Evolutionary conservation across 2,888 invertebrate species (phyloP).

Genomic region (Orchesellides sinensis): DNA sequence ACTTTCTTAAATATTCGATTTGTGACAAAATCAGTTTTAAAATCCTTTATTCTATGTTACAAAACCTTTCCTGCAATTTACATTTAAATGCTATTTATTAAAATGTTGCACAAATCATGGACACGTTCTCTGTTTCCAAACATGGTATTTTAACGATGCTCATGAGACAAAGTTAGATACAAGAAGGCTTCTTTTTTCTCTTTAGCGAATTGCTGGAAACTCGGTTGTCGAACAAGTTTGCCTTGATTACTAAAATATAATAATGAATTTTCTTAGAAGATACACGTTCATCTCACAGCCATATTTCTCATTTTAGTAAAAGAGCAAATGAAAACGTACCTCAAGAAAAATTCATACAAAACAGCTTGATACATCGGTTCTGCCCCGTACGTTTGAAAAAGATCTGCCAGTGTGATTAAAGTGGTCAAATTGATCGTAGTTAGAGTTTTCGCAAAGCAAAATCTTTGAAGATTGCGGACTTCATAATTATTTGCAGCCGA

Average conservation of each 20-base stretch:
- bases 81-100: no score
- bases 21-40: no score
- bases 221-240: background rate
- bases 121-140: background rate
- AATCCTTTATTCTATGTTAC: no score
- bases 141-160: background rate
- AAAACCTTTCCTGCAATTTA: no score
- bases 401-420: background rate
- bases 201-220: slow-evolving; percentile 14
- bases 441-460: slow-evolving; percentile 6
- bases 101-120: background rate
- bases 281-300: background rate
- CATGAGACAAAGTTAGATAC: background rate
- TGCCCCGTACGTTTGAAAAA: background rate
- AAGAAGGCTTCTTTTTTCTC: slow-evolving; percentile 29
- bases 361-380: background rate
- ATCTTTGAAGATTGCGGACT: background rate
- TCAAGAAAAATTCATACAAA: background rate
- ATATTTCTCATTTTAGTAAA: no score
- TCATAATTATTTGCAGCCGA: slow-evolving; percentile 8
- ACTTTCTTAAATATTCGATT: no score
- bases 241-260: slow-evolving; percentile 26
- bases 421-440: background rate
- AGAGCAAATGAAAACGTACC: slow-evolving; percentile 3
- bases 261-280: no score